Percentiles rank a stretch among this genome's conserved stretches.
These are phyloP conservation scores for Bombus terrestris DNA, from an alignment of 1,140 invertebrate genomes.

Conservation along the genomic window DNA sequence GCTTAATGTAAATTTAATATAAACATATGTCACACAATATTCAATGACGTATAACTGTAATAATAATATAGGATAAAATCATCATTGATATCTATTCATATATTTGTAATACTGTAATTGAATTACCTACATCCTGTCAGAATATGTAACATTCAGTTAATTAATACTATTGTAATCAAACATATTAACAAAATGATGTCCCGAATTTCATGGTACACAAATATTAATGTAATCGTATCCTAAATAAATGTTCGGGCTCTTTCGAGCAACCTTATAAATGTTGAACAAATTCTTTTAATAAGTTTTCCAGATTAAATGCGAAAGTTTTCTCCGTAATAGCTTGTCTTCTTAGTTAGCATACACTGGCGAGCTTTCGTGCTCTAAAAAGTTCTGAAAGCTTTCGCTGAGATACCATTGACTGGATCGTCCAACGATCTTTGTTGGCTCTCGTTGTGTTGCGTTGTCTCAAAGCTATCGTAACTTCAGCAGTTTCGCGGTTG, in stretches of 20 bases:
- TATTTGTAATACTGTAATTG: no score
- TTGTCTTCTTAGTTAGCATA: not conserved
- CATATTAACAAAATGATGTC: no score
- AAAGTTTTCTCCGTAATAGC: not conserved
- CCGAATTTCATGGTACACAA: not conserved
- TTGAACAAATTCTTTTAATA: not conserved
- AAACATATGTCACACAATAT: no score
- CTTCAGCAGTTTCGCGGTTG: constrained; percentile 48
- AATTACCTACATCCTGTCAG: no score
- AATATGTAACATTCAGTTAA: not conserved
- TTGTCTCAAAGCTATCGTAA: not conserved
- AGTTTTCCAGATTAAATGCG: not conserved
- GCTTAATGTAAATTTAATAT: not conserved
- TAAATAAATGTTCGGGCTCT: not conserved
- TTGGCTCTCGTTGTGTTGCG: not conserved
- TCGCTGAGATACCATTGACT: not conserved
- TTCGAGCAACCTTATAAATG: not conserved
- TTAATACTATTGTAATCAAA: not conserved
- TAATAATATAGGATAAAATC: not conserved
- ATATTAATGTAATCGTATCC: not conserved
- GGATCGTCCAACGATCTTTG: not conserved
- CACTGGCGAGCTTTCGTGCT: not conserved
- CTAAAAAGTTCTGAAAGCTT: not conserved
- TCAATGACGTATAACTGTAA: not conserved
- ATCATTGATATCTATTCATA: not conserved